Percentiles rank a stretch among this genome's conserved stretches.
phyloP scores from a whole-genome alignment of 2,888 invertebrate species.

The Mechanitis mazaeus region DNA sequence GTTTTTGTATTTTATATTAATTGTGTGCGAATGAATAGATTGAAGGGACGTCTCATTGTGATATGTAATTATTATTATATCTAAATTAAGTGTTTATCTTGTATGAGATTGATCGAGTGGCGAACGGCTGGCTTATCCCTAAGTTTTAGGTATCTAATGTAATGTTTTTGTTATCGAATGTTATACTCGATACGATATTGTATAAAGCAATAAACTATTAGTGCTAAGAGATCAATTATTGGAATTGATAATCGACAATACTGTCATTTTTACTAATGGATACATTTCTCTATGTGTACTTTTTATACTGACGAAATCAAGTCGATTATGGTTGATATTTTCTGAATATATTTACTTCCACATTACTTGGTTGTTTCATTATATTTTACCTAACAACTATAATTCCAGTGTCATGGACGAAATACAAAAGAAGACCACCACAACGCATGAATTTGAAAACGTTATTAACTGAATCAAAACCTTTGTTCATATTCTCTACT shows the following conservation, averaged over 20 bases:
- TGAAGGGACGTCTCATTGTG: constrained; percentile 75
- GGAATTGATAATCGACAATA: constrained; percentile 64
- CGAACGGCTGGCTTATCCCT: constrained; percentile 61
- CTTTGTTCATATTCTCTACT: constrained; percentile 5
- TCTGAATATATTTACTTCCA: constrained; percentile 77
- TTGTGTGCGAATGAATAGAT: constrained; percentile 67
- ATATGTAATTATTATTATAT: constrained; percentile 76
- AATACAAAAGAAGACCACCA: constrained; percentile 1
- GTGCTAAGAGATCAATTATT: constrained; percentile 63
- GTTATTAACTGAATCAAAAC: background rate
- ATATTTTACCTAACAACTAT: background rate
- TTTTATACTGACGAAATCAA: constrained; percentile 67
- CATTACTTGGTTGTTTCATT: constrained; percentile 46
- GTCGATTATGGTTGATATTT: constrained; percentile 71
- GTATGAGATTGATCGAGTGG: constrained; percentile 64
- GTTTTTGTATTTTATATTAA: constrained; percentile 65
- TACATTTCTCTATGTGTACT: constrained; percentile 48
- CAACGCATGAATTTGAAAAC: background rate
- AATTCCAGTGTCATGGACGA: constrained; percentile 1
- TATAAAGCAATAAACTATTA: constrained; percentile 74
- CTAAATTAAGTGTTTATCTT: constrained; percentile 75
- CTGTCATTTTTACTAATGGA: constrained; percentile 56
- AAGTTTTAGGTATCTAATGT: constrained; percentile 58
- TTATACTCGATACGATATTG: constrained; percentile 70
- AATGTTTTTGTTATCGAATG: constrained; percentile 63